Evolutionary conservation across 2,888 invertebrate genomes (phyloP).

Genomic region (Leptogaster cylindrica): DNA sequence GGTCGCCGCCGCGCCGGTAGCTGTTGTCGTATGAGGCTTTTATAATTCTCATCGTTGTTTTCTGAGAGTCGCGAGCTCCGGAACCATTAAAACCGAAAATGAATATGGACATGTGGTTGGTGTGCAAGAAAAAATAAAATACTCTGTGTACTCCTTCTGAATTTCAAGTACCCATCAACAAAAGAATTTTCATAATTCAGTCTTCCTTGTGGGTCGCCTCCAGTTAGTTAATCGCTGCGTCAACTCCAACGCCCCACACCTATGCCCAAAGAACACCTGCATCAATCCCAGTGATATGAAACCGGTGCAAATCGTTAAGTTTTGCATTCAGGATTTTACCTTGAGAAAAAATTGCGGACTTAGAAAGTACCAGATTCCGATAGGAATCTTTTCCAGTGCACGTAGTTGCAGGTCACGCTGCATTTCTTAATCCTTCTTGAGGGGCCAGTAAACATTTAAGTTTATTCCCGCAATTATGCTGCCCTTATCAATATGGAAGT

Average conservation of each 20-base stretch:
- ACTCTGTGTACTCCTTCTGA: constrained; percentile 24
- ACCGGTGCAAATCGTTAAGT: constrained; percentile 28
- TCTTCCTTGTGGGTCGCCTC: constrained; percentile 2
- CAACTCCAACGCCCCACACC: background rate
- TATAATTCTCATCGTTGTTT: constrained; percentile 24
- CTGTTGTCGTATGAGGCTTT: background rate
- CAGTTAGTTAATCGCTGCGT: background rate
- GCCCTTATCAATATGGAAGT: constrained; percentile 11
- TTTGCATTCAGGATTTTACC: background rate
- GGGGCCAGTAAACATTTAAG: constrained; percentile 15
- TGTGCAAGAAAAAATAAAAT: constrained; percentile 11
- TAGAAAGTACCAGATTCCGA: constrained; percentile 16
- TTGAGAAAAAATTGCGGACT: background rate
- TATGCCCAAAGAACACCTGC: constrained; percentile 13
- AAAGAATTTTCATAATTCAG: constrained; percentile 22
- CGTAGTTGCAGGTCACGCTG: background rate
- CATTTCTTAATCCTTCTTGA: constrained; percentile 14
- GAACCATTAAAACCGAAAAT: constrained; percentile 30
- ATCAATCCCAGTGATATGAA: constrained; percentile 15
- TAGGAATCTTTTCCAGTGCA: background rate
- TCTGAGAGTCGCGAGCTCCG: constrained; percentile 22
- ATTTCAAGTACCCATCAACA: constrained; percentile 18
- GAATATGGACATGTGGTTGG: constrained; percentile 10
- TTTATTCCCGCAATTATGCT: constrained; percentile 21
- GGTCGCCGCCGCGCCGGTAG: background rate